Evolutionary conservation across 2,888 invertebrate species (phyloP).

Genomic region (Mycogona germanica): DNA sequence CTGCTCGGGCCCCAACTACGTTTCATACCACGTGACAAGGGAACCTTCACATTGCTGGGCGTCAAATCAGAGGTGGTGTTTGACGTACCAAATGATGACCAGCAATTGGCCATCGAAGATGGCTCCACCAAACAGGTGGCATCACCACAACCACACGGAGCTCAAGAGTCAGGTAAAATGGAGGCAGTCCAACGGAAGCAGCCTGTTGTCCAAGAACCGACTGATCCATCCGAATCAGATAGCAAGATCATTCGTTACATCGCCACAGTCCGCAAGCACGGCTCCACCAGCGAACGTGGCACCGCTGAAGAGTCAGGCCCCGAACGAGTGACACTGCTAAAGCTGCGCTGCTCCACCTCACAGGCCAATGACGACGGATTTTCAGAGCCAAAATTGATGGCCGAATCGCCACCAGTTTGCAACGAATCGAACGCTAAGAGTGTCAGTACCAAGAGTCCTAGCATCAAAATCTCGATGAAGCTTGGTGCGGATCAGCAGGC

Average conservation of each 20-base stretch:
- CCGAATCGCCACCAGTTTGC: background rate
- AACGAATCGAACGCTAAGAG: background rate
- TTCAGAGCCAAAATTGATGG: background rate
- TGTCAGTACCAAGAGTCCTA: background rate
- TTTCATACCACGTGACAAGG: conserved; percentile 11
- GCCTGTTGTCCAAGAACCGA: background rate
- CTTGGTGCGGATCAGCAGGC: background rate
- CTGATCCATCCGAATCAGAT: background rate
- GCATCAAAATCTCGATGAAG: background rate
- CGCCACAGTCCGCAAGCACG: conserved; percentile 8
- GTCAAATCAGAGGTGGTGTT: conserved; percentile 20
- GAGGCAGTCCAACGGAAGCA: background rate
- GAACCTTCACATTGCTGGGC: conserved; percentile 16
- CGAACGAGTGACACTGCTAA: conserved; percentile 12
- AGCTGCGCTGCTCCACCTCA: conserved; percentile 5
- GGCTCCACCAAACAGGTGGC: background rate
- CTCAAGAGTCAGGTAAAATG: background rate
- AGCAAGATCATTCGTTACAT: conserved; percentile 14
- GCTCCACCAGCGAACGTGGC: background rate
- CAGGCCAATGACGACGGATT: background rate
- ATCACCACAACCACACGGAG: background rate
- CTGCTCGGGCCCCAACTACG: background rate
- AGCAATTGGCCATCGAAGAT: background rate
- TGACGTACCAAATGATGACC: conserved; percentile 8
- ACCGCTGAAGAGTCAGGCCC: background rate